A percentile compares a stretch with the other conserved stretches of the same genome.
phyloP scores from a whole-genome alignment of 1,140 invertebrate genomes.

The Drosophila bocqueti region DNA sequence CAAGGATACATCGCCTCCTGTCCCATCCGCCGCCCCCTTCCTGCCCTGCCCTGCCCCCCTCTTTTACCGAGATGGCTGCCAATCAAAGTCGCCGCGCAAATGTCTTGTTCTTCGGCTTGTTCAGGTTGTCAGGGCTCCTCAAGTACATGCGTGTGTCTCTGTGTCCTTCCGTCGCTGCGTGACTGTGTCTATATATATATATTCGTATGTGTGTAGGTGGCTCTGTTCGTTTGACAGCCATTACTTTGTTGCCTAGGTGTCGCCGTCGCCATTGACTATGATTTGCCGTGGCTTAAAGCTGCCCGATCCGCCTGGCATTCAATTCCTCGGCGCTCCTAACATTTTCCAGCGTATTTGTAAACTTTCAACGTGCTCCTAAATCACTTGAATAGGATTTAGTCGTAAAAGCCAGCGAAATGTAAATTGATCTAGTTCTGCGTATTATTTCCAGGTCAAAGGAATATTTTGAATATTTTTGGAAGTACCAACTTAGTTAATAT shows the following conservation, averaged over 20 bases:
- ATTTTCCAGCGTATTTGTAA: background rate
- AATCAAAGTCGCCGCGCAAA: slow-evolving; percentile 76
- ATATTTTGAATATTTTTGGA: too few species aligned
- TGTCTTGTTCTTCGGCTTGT: slow-evolving; percentile 76
- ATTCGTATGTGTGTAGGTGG: slow-evolving; percentile 5
- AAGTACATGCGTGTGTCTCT: slow-evolving; percentile 55
- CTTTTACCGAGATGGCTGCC: slow-evolving; percentile 52
- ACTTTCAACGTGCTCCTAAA: background rate
- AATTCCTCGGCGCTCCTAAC: background rate
- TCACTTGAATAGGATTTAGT: background rate
- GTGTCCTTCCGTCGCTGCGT: slow-evolving; percentile 5
- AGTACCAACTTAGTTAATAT: too few species aligned
- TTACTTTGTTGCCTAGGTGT: slow-evolving; percentile 80
- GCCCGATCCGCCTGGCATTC: slow-evolving; percentile 32
- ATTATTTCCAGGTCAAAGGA: too few species aligned
- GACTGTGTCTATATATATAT: slow-evolving; percentile 8
- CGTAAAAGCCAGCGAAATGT: too few species aligned
- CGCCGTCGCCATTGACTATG: slow-evolving; percentile 71
- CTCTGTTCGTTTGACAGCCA: slow-evolving; percentile 56
- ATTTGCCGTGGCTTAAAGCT: slow-evolving; percentile 63
- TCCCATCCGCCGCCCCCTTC: background rate
- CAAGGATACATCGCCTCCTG: slow-evolving; percentile 6
- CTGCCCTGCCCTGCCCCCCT: background rate
- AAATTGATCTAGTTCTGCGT: too few species aligned
- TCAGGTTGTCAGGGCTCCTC: slow-evolving; percentile 72